A percentile compares a stretch with the other conserved stretches of the same genome.
Evolutionary conservation across 2,888 invertebrate genomes (phyloP).

Genomic region (Hoplodrina blanda): DNA sequence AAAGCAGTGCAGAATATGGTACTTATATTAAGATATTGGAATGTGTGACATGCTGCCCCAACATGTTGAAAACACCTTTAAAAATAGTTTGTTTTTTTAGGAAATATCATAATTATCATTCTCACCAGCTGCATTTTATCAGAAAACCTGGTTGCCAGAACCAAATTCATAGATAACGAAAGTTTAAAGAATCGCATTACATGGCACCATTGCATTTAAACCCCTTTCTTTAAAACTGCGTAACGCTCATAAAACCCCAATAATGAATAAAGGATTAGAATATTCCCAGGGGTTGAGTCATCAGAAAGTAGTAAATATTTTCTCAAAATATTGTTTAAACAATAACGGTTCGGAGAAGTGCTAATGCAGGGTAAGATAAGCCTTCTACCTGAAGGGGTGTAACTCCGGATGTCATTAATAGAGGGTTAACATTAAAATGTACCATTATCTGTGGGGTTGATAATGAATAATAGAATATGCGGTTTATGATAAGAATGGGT

Average conservation of each 20-base stretch:
- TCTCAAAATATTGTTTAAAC: conserved; percentile 67
- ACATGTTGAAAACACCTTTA: no score
- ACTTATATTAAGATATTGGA: no score
- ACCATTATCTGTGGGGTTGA: conserved; percentile 47
- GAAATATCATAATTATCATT: no score
- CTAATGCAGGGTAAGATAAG: conserved; percentile 77
- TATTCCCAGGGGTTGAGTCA: conserved; percentile 68
- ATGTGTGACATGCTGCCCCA: no score
- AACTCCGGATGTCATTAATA: conserved; percentile 75
- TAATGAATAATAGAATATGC: conserved; percentile 44
- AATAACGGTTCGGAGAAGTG: conserved; percentile 73
- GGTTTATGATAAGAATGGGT: conserved; percentile 35
- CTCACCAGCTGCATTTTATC: background rate
- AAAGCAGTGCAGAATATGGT: no score
- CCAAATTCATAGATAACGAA: conserved; percentile 5
- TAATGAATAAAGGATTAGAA: conserved; percentile 61
- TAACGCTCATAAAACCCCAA: conserved; percentile 68
- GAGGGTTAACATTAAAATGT: conserved; percentile 69
- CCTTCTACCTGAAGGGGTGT: conserved; percentile 71
- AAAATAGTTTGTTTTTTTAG: no score
- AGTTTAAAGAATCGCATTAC: conserved; percentile 15
- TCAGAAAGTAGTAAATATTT: conserved; percentile 70
- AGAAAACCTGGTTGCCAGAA: background rate
- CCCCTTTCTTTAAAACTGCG: conserved; percentile 39
- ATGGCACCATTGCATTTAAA: conserved; percentile 26